Base-by-base conservation (phyloP, 1,140 invertebrate species). In the Brachionus paranguensis region DNA sequence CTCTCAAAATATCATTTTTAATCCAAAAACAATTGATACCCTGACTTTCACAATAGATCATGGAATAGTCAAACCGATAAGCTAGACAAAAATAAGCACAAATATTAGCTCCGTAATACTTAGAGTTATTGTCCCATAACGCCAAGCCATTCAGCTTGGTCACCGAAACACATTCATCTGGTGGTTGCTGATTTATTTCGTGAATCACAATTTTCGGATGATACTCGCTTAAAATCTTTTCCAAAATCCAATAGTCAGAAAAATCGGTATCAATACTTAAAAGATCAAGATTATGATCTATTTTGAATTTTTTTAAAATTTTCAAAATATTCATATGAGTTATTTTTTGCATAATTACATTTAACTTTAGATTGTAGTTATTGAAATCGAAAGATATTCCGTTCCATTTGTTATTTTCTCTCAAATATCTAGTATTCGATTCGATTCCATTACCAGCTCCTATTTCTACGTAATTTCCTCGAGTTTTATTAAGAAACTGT, bases 1-100 rank as follows among this genome's bases (percentile, higher is more conserved):
- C 17, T 14, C 10, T 10, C 29, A 81, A 45, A 2, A 64, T 20
- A 45, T 81, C 24, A 68, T 81, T 60, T 60, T 27, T 1, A 60
- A 81, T 81, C 78, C 78, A 81, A 47, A 81, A 81, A 11, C 78
- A 81, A 60, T 81, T 81, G 10, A 60, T 17, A 27, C 78, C 78
- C 17, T 60, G 37, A 81, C 50, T 81, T 33, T 81, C 78, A 81
- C 78, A 81, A 45, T 81, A 81, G 24, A 81, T 24, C 78, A 81
- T 81, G 8, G 78, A 41, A 33, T 81, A 81, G 1, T 33, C 12
- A 24, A 60, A 60, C 2, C 53, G 47, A 41, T 1, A 60, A 8
- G 78, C 78, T 11, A 64, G 24, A 47, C 78, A 81, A 81, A 60
- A 68, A 81, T 64, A 81, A 6, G 78, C 78, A 24, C 78, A 81